A percentile compares a stretch with the other conserved stretches of the same genome.
phyloP scores from a whole-genome alignment of 1,140 invertebrate genomes.

The Araneus ventricosus region DNA sequence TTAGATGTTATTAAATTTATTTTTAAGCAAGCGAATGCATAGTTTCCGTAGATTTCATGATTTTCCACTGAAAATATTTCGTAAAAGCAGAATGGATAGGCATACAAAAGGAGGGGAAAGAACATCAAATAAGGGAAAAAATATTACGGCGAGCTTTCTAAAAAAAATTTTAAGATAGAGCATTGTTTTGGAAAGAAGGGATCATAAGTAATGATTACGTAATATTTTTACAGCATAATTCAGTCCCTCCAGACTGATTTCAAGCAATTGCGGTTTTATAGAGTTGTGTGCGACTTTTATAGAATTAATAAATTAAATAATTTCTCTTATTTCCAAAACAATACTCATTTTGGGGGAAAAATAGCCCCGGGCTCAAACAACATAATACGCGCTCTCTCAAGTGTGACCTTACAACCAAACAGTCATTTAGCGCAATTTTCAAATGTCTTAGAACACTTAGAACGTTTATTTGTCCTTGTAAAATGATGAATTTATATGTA shows the following conservation, averaged over 20 bases:
- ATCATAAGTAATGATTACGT: not conserved
- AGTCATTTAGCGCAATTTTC: slow-evolving; percentile 39
- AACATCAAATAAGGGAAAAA: not conserved
- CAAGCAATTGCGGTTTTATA: not conserved
- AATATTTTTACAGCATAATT: not conserved
- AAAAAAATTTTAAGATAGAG: no score
- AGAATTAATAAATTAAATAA: slow-evolving; percentile 52
- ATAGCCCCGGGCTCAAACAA: not conserved
- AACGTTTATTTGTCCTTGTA: slow-evolving; percentile 54
- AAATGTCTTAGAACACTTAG: slow-evolving; percentile 31
- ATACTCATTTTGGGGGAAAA: not conserved
- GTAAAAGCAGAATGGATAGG: no score
- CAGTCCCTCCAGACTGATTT: not conserved
- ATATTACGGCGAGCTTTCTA: not conserved
- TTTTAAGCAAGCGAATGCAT: no score
- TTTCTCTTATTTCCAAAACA: slow-evolving; percentile 7
- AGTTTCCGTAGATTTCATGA: no score
- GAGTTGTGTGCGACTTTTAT: not conserved
- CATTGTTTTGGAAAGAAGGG: not conserved
- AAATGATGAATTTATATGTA: slow-evolving; percentile 48
- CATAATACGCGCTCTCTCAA: slow-evolving; percentile 20
- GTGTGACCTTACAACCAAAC: slow-evolving; percentile 52
- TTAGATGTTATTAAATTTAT: no score
- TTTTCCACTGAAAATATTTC: no score
- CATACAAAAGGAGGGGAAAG: no score